A percentile compares a stretch with the other conserved stretches of the same genome.
Evolutionary conservation across 2,888 invertebrate species (phyloP).

Genomic region (Gortyna flavago): DNA sequence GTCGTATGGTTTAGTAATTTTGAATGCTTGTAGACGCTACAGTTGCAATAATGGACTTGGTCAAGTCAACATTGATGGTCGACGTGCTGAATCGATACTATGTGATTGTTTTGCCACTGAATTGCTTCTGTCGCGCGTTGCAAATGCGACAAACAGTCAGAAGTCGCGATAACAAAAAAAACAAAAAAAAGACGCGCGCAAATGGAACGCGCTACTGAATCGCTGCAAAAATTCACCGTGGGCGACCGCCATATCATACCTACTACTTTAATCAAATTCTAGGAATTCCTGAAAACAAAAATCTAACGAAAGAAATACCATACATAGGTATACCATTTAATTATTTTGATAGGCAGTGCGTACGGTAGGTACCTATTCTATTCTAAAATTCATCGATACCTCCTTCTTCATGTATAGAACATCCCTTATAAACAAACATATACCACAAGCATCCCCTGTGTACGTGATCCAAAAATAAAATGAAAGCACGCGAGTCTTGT

Average conservation of each 20-base stretch:
- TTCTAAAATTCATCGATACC: neutral
- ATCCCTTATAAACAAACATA: neutral
- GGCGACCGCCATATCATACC: no score
- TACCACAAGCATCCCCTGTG: slow-evolving; percentile 14
- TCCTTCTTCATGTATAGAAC: neutral
- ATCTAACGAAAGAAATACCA: neutral
- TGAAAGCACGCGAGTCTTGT: slow-evolving; percentile 17
- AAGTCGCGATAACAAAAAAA: neutral
- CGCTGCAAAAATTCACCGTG: neutral
- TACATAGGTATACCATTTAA: neutral
- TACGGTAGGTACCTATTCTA: neutral
- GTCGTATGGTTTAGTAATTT: neutral
- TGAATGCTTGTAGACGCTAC: neutral
- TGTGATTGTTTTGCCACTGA: neutral
- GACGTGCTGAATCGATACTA: neutral
- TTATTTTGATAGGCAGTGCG: no score
- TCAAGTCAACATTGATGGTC: neutral
- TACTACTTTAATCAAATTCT: neutral
- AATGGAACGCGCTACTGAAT: neutral
- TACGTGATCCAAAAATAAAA: slow-evolving; percentile 44
- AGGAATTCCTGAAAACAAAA: neutral
- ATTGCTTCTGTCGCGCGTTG: neutral
- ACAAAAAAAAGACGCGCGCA: neutral
- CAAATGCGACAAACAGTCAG: neutral
- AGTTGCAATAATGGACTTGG: neutral